Conservation (phyloP, 1,140 invertebrate species). For the Drosophila rufa region DNA sequence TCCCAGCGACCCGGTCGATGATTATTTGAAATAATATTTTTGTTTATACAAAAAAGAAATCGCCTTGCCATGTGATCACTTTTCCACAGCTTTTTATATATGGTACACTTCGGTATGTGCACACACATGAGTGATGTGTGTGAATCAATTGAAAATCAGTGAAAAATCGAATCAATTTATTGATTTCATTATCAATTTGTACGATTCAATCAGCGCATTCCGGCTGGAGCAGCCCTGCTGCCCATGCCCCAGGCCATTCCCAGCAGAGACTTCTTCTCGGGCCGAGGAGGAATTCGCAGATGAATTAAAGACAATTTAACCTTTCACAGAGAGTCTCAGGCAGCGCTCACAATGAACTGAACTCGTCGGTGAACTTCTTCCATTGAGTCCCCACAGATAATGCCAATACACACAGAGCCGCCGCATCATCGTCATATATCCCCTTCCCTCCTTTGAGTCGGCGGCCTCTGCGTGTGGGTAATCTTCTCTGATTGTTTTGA, state of each 20-base stretch:
- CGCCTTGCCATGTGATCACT: slow-evolving; percentile 17
- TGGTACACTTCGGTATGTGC: background rate
- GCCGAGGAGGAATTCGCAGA: slow-evolving; percentile 70
- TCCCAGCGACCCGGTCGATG: slow-evolving; percentile 10
- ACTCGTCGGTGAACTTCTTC: slow-evolving; percentile 79
- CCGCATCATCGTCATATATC: slow-evolving; percentile 8
- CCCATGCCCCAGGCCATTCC: background rate
- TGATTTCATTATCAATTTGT: slow-evolving; percentile 76
- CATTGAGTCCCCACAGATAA: slow-evolving; percentile 65
- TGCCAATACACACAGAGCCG: slow-evolving; percentile 33
- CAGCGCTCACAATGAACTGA: slow-evolving; percentile 77
- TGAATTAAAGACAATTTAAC: slow-evolving; percentile 82
- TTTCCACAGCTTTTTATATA: slow-evolving; percentile 10
- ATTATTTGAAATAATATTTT: slow-evolving; percentile 44
- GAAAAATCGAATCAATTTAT: slow-evolving; percentile 59
- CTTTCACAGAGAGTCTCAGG: slow-evolving; percentile 51
- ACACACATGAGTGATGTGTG: background rate
- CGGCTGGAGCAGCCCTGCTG: background rate
- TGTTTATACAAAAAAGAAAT: slow-evolving; percentile 34
- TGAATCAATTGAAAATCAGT: slow-evolving; percentile 46
- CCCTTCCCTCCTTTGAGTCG: slow-evolving; percentile 18
- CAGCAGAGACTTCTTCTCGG: slow-evolving; percentile 28
- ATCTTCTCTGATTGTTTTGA: slow-evolving; percentile 74
- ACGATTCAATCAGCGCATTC: slow-evolving; percentile 58
- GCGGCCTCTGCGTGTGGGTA: slow-evolving; percentile 27